A percentile compares a stretch with the other conserved stretches of the same genome.
phyloP scores from a whole-genome alignment of 2,797 vertebrate species.

The Rhinoraja longicauda region DNA sequence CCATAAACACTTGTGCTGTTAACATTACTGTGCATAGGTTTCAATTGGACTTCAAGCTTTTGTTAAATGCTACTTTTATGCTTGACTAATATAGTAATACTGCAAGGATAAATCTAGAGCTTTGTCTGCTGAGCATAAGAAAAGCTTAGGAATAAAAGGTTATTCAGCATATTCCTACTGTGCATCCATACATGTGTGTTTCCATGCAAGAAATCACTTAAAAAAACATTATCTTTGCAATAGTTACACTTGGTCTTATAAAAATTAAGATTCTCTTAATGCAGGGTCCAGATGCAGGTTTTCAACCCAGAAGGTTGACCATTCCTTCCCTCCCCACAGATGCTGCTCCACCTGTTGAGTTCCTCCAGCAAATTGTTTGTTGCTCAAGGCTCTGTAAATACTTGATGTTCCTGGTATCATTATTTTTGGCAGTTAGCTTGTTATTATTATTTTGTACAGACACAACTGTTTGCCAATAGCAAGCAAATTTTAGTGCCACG shows the following conservation, averaged over 20 bases:
- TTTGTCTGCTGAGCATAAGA: neutral
- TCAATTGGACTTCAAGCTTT: neutral
- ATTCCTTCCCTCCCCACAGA: no score
- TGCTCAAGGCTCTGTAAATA: neutral
- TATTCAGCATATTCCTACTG: neutral
- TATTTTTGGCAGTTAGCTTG: neutral
- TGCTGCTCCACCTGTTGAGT: no score
- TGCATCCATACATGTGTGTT: neutral
- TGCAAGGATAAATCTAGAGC: neutral
- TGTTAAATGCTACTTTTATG: neutral
- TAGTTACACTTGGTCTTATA: neutral
- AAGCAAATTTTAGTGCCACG: no score
- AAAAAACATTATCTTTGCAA: neutral
- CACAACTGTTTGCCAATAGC: no score
- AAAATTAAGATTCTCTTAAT: neutral
- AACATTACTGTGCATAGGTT: neutral
- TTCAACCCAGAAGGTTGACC: no score
- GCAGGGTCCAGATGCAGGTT: no score
- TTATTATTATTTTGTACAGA: no score
- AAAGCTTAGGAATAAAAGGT: neutral
- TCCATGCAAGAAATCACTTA: neutral
- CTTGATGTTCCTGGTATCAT: neutral
- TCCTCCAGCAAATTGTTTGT: no score
- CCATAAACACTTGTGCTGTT: no score
- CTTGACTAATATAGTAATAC: neutral